These are phyloP conservation scores for Nymphalis c-album DNA, from an alignment of 2,888 invertebrate species.

Conservation along the genomic window DNA sequence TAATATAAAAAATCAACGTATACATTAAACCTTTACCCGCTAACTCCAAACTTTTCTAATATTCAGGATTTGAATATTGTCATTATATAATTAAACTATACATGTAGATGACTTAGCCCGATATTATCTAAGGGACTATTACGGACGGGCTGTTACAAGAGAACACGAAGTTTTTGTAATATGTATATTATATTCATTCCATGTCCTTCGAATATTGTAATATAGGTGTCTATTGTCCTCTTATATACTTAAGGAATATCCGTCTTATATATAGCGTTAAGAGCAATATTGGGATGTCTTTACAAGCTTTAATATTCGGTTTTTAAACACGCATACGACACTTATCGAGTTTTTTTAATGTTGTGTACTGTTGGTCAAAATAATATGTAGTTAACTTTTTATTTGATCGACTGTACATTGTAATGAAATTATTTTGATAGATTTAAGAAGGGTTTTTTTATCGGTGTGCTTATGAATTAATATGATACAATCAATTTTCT, in stretches of 20 bases:
- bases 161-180: constrained; percentile 62
- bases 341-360: constrained; percentile 13
- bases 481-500: not conserved
- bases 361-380: constrained; percentile 15
- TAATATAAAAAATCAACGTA: constrained; percentile 18
- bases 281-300: constrained; percentile 51
- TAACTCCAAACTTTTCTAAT: constrained; percentile 50
- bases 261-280: constrained; percentile 74
- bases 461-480: not conserved
- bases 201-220: constrained; percentile 51
- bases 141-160: constrained; percentile 33
- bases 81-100: constrained; percentile 53
- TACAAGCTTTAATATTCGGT: constrained; percentile 44
- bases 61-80: constrained; percentile 61
- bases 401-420: constrained; percentile 22
- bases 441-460: not conserved
- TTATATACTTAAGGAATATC: constrained; percentile 69
- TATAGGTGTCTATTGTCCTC: constrained; percentile 75
- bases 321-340: constrained; percentile 33
- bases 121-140: constrained; percentile 20
- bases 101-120: constrained; percentile 45
- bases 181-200: constrained; percentile 79
- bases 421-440: constrained; percentile 20
- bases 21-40: constrained; percentile 23
- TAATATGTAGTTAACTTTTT: constrained; percentile 3